These are phyloP conservation scores for Rhagoletis pomonella DNA, from an alignment of 1,140 invertebrate genomes.

Conservation along the genomic window DNA sequence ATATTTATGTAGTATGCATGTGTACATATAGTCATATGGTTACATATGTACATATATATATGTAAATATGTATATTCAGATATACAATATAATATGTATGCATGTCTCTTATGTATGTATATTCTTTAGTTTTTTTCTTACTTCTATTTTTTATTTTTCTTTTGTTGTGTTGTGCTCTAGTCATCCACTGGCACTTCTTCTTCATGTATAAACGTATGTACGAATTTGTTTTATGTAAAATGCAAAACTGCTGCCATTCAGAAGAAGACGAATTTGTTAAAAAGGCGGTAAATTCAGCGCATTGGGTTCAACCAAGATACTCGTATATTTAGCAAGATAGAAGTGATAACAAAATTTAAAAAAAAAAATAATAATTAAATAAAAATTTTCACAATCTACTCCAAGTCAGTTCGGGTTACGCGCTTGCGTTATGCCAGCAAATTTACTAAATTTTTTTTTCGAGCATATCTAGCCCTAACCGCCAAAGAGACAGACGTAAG, in stretches of 20 bases:
- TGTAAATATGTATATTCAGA: not conserved
- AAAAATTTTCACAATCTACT: no score
- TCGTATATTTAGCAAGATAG: no score
- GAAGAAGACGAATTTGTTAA: not conserved
- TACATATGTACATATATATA: not conserved
- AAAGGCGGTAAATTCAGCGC: not conserved
- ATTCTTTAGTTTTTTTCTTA: not conserved
- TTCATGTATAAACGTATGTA: not conserved
- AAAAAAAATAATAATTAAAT: no score
- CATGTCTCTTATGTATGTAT: not conserved
- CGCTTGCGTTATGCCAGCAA: no score
- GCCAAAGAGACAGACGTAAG: no score
- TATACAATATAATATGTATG: constrained; percentile 22
- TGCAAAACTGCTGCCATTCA: not conserved
- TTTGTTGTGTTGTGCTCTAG: not conserved
- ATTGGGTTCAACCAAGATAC: not conserved
- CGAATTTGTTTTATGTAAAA: no score
- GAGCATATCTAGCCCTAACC: no score
- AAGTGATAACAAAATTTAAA: no score
- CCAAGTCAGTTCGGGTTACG: no score
- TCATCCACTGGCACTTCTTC: not conserved
- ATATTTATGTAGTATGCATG: constrained; percentile 8
- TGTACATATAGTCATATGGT: not conserved
- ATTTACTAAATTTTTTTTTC: no score
- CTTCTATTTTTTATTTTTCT: not conserved